Conservation (phyloP, 2,113 vertebrate species). For the Hydrochoerus hydrochaeris region DNA sequence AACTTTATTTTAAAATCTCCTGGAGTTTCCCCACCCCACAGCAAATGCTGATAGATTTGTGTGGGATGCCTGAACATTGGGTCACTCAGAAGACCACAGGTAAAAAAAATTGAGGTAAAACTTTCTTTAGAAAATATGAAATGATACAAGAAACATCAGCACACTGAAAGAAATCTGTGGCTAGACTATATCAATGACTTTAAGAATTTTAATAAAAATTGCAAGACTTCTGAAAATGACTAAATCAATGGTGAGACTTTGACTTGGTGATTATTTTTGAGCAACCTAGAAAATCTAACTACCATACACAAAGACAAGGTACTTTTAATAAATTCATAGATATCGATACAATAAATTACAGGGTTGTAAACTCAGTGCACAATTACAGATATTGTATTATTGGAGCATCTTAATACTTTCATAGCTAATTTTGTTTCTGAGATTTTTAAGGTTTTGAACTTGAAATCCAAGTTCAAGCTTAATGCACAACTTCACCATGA, state of each 20-base stretch:
- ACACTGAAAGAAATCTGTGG: not conserved
- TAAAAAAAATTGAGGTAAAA: not conserved
- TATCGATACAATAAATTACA: not conserved
- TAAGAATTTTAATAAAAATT: not conserved
- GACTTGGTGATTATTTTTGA: not conserved
- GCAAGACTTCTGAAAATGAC: not conserved
- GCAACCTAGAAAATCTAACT: not conserved
- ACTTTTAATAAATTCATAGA: not conserved
- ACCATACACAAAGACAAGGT: not conserved
- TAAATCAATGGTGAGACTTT: not conserved
- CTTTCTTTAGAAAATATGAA: not conserved
- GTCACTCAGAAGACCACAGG: not conserved
- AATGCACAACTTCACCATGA: not conserved
- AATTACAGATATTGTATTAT: not conserved
- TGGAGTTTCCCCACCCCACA: accelerated
- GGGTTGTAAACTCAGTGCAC: not conserved
- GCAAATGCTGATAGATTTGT: not conserved
- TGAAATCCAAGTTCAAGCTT: not conserved
- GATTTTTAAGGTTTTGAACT: not conserved
- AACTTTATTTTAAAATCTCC: not conserved
- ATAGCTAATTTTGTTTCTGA: not conserved
- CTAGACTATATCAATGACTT: not conserved
- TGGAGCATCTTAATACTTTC: not conserved
- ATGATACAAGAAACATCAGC: not conserved
- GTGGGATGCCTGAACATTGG: accelerated